Evolutionary conservation across 2,113 vertebrate genomes (phyloP).

Genomic region (Chauna torquata): DNA sequence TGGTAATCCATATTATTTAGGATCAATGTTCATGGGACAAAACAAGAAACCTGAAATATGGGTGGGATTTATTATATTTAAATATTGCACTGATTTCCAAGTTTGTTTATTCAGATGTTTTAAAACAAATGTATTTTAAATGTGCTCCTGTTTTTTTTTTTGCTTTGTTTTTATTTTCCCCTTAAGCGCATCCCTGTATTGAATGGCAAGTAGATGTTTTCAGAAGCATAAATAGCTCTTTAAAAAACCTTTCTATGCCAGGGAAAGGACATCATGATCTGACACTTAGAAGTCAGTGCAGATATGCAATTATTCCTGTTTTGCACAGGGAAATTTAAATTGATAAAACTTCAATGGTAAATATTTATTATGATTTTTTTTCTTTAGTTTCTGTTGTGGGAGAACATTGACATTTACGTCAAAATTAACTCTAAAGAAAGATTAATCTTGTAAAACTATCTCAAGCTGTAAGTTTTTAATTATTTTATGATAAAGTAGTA

Average conservation of each 20-base stretch:
- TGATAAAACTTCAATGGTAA: background rate
- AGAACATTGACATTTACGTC: background rate
- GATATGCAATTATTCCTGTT: background rate
- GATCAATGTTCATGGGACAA: background rate
- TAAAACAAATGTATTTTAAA: background rate
- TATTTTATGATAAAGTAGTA: background rate
- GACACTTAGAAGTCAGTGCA: background rate
- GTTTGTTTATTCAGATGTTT: background rate
- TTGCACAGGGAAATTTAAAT: background rate
- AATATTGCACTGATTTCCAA: background rate
- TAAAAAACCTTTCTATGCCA: background rate
- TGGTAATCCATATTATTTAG: background rate
- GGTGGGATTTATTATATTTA: background rate
- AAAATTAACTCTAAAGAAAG: background rate
- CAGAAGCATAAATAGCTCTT: background rate
- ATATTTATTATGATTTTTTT: background rate
- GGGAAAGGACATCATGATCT: background rate
- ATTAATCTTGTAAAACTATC: background rate
- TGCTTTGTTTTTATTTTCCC: too few relatives aligned
- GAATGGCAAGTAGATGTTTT: background rate
- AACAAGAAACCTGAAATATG: background rate
- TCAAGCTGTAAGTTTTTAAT: background rate
- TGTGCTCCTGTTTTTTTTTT: background rate
- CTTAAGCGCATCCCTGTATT: background rate
- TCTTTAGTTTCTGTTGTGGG: background rate